Base-by-base conservation (phyloP, 2,797 vertebrate species). In the Phyllotis vaccarum region DNA sequence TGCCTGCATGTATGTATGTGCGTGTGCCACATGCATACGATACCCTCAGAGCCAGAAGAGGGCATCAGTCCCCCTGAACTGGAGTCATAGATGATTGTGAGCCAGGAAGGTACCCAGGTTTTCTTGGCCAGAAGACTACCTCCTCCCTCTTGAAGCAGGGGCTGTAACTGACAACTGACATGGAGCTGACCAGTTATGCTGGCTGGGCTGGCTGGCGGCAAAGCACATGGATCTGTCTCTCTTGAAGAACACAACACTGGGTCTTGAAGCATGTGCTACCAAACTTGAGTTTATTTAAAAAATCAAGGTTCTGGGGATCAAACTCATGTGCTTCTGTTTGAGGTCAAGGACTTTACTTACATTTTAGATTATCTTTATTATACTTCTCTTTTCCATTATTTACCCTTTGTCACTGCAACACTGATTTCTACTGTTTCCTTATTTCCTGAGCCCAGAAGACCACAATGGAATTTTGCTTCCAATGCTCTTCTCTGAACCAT, bases 351-450 rank as follows among this genome's bases (percentile, higher is more conserved):
- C 37, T 5, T 60, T 16, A 29, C 22, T 62, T 37, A 62, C 16
- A 56, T 80, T 90, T 82, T 75, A 70, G 85, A 62, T 86, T 60
- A 76, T 31, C 29, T 58, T 40, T 24, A 5, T 68, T 82, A 80
- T 74, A 83, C 79, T 90, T 78, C 22, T 34, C 54, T 34, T 19
- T 54, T 6, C 14, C 34, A 37, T 91, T 34, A 86, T 56, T 94
- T 66, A 64, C 46, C 29, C 60, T 92, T 81, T 75, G 6, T 68
- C 37, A 60, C 64, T 68, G 52, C 0, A 64, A 54, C 13, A 9
- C 86, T 85, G 82, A 40, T 49, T 83, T 52, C 76, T 72, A 79
- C n/a, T 66, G 49, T 91, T 70, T 11, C 66, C 64, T 95, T 83
- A 82, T 56, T 43, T 56, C 27, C 27, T 56, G 29, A 86, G 29